Conservation (phyloP, 2,797 vertebrate genomes). For the Sandelia bainsii region DNA sequence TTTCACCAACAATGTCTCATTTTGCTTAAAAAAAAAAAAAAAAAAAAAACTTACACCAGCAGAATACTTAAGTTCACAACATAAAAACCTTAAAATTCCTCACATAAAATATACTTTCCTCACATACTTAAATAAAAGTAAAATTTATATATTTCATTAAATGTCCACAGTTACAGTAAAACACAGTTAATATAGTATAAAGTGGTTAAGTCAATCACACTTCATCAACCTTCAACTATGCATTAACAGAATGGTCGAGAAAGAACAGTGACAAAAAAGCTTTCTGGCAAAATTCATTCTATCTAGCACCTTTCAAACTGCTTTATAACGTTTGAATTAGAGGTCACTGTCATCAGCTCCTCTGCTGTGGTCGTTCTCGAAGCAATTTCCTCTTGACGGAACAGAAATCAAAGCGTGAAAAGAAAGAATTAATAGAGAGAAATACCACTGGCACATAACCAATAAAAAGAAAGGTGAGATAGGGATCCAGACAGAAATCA, state of each 20-base stretch:
- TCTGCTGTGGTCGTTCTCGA: constrained; percentile 39
- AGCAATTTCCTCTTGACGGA: constrained; percentile 56
- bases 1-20: background rate
- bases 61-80: no score
- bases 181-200: background rate
- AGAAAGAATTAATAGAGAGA: constrained; percentile 36
- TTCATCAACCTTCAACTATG: background rate
- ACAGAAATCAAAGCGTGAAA: constrained; percentile 38
- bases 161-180: background rate
- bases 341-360: constrained; percentile 38
- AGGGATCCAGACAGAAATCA: constrained; percentile 3
- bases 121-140: no score
- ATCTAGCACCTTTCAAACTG: background rate
- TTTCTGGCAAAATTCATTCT: background rate
- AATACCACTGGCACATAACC: constrained; percentile 23
- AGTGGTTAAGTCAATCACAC: background rate
- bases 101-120: no score
- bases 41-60: background rate
- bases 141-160: background rate
- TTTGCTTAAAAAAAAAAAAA: background rate
- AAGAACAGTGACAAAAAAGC: constrained; percentile 7
- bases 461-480: constrained; percentile 16
- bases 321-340: constrained; percentile 34
- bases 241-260: background rate
- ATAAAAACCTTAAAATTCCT: no score